These are phyloP conservation scores for Drosophila fuyamai DNA, from an alignment of 1,140 invertebrate genomes.

Conservation along the genomic window DNA sequence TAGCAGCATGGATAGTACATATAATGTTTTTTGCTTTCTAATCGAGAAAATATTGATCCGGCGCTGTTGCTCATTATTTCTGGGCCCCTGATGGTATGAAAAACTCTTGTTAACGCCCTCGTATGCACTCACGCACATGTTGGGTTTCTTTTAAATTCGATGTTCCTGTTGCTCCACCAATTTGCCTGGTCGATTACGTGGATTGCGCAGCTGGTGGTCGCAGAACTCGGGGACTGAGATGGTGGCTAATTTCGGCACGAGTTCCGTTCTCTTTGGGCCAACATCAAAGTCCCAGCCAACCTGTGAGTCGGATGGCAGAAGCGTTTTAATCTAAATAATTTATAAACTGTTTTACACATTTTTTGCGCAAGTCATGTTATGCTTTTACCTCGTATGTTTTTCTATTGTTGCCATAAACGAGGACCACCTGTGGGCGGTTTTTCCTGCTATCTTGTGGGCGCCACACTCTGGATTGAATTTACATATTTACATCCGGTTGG, in stretches of 20 bases:
- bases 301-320: slow-evolving; percentile 13
- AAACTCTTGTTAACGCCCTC: slow-evolving; percentile 14
- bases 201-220: slow-evolving; percentile 35
- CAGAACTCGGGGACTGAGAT: not conserved
- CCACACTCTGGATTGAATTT: slow-evolving; percentile 65
- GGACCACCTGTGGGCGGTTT: slow-evolving; percentile 43
- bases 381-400: slow-evolving; percentile 5
- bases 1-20: too few relatives aligned
- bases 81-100: not conserved
- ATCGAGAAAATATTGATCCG: not conserved
- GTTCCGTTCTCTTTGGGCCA: slow-evolving; percentile 22
- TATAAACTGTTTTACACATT: slow-evolving; percentile 57
- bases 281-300: slow-evolving; percentile 41
- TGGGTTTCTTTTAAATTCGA: slow-evolving; percentile 4
- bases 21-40: not conserved
- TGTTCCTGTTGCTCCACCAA: not conserved
- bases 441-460: slow-evolving; percentile 6
- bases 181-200: slow-evolving; percentile 31
- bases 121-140: slow-evolving; percentile 11
- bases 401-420: slow-evolving; percentile 15
- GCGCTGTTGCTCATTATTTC: not conserved
- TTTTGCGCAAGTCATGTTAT: not conserved
- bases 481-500: slow-evolving; percentile 64
- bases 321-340: slow-evolving; percentile 73
- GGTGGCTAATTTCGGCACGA: slow-evolving; percentile 32